phyloP scores from a whole-genome alignment of 2,888 invertebrate species.

The Salticus scenicus region DNA sequence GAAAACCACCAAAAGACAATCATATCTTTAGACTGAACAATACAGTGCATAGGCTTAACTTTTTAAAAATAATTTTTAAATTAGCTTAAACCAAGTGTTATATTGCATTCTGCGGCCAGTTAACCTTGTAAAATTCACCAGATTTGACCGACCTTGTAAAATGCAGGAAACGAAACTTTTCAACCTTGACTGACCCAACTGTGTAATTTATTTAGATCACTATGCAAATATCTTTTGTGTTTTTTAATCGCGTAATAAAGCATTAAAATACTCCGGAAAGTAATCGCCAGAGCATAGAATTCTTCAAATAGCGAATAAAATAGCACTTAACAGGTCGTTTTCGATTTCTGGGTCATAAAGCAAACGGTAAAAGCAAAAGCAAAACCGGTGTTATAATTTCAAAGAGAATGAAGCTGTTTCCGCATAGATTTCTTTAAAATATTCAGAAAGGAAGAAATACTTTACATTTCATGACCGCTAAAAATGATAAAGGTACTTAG shows the following conservation, averaged over 20 bases:
- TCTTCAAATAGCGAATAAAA: background rate
- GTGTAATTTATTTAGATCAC: background rate
- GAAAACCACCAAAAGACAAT: no score
- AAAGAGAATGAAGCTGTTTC: no score
- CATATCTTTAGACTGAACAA: no score
- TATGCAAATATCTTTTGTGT: conserved; percentile 6
- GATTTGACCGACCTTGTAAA: background rate
- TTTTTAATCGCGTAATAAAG: background rate
- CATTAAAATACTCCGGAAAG: background rate
- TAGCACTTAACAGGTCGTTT: background rate
- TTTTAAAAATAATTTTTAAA: no score
- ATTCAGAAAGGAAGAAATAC: no score
- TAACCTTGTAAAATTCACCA: background rate
- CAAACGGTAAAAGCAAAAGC: no score
- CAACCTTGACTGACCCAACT: conserved; percentile 8
- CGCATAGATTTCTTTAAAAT: no score
- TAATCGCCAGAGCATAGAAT: background rate
- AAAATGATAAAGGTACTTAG: no score
- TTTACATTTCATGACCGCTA: no score
- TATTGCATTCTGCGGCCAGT: background rate
- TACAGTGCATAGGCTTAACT: no score
- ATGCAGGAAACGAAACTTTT: conserved; percentile 1
- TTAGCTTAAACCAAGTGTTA: no score
- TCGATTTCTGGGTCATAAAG: background rate
- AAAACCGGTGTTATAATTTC: no score